These are phyloP conservation scores for Clinocottus analis DNA, from an alignment of 2,113 vertebrate species.

Conservation along the genomic window DNA sequence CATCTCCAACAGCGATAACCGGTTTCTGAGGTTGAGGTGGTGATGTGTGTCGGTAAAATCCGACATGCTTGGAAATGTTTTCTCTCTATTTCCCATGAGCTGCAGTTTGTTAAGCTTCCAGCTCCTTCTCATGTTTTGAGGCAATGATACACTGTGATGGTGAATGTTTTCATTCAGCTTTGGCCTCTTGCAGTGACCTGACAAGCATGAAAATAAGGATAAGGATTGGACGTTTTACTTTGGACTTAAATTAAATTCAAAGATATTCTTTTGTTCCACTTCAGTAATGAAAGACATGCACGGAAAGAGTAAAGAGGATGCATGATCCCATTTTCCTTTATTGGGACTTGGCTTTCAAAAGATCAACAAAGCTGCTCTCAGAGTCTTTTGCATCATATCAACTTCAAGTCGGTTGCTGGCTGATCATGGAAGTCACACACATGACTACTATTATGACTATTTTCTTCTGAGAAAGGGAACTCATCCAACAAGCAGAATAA, in stretches of 20 bases:
- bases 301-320: constrained; percentile 20
- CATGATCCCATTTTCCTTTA: constrained; percentile 38
- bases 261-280: constrained; percentile 39
- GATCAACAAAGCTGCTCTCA: constrained; percentile 39
- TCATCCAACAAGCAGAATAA: constrained; percentile 15
- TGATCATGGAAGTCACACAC: constrained; percentile 37
- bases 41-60: constrained; percentile 60
- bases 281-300: constrained; percentile 46
- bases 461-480: constrained; percentile 38
- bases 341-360: constrained; percentile 39
- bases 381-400: constrained; percentile 17
- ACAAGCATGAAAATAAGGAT: constrained; percentile 58
- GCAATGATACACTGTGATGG: constrained; percentile 27
- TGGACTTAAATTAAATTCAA: constrained; percentile 37
- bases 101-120: constrained; percentile 62
- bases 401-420: constrained; percentile 27
- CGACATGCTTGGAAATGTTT: constrained; percentile 51
- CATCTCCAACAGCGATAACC: constrained; percentile 17
- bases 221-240: constrained; percentile 30
- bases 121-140: constrained; percentile 49
- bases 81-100: constrained; percentile 43
- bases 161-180: constrained; percentile 55
- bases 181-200: constrained; percentile 40
- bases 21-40: constrained; percentile 18
- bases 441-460: constrained; percentile 41